Evolutionary conservation across 2,113 vertebrate genomes (phyloP), one percentile per base, ranked within the genome.

Genomic region (Chaetura pelagica): DNA sequence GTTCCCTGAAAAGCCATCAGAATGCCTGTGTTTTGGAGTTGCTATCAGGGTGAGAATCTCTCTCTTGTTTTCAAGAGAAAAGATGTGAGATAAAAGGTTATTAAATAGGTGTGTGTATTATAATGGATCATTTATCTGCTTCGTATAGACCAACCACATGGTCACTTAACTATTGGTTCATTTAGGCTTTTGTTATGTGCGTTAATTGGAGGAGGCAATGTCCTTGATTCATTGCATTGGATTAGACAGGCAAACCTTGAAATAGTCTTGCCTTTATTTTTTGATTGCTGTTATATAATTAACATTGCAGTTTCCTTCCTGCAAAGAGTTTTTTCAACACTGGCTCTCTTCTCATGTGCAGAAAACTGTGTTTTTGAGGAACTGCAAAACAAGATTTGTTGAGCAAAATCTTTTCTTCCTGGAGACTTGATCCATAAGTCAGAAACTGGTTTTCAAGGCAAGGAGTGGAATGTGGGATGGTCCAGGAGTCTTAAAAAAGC

Each of bases 121-220:
- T 51, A 72, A 75, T 49, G 52, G 52, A 10, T 90, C 40, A 85
- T 89, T 94, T 94, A 73, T 91, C 74, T 91, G 61, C 61, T 92
- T 90, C 54, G 72, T 72, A 52, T 81, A 89, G 90, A 78, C 52
- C 57, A 49, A 84, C 89, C 34, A 2, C 34, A 9, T 51, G 76
- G 84, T 81, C 90, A 81, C 83, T 96, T 89, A 75, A 88, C 64
- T 85, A 84, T 55, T 90, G 49, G 64, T 93, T 94, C 64, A 81
- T 94, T 93, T 89, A 84, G 52, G 54, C 75, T 90, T 93, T 91
- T 94, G 87, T 95, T 93, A 88, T 94, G 86, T 58, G 54, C 24
- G 29, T 81, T 92, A 87, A 91, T 66, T 79, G 62, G 44, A 84
- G 44, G 44, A 82, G 77, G 9, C 4, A 76, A 57, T 40, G 82